Percentiles rank a stretch among this genome's conserved stretches.
Conservation (phyloP, 2,113 vertebrate genomes). For the Megaptera novaeangliae region DNA sequence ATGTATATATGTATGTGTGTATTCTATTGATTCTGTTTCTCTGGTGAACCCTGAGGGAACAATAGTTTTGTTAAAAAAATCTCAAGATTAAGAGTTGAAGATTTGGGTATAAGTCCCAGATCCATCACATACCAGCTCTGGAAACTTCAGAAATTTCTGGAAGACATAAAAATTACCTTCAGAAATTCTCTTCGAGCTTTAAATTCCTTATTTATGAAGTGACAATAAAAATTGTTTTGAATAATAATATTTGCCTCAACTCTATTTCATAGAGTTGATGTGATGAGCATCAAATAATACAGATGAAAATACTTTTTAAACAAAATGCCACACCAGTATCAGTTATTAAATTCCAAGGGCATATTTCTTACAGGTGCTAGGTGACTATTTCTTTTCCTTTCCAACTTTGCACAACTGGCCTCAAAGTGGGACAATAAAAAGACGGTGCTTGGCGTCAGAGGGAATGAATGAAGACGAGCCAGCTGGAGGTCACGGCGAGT, state of each 20-base stretch:
- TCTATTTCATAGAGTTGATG: not conserved
- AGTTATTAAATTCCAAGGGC: not conserved
- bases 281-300: not conserved
- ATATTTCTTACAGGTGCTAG: not conserved
- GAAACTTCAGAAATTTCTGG: not conserved
- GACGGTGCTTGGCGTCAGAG: not conserved
- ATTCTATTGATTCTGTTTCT: not conserved
- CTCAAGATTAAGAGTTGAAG: not conserved
- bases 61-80: not conserved
- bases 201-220: not conserved
- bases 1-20: not conserved
- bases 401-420: not conserved
- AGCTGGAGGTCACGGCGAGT: not conserved
- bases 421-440: slow-evolving; percentile 36
- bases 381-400: not conserved
- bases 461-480: not conserved
- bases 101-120: not conserved
- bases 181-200: not conserved
- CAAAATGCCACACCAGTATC: not conserved
- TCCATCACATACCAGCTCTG: not conserved
- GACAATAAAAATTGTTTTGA: not conserved
- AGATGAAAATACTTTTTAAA: not conserved
- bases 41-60: not conserved
- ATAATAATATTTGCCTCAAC: not conserved
- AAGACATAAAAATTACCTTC: not conserved